Base-by-base conservation (phyloP, 1,140 invertebrate species). In the Meloidogyne hapla region DNA sequence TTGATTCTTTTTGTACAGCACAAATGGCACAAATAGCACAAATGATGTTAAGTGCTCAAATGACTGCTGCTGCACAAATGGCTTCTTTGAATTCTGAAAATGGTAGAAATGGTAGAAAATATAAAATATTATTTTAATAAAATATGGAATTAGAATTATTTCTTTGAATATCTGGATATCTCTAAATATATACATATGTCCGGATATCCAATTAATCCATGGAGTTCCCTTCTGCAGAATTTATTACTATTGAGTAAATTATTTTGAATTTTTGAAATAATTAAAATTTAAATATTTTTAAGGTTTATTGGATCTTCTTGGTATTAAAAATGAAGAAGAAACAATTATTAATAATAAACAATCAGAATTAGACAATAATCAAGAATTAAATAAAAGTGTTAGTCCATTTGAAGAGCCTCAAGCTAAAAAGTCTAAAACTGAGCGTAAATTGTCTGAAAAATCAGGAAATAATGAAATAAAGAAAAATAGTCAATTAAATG, bases 81-180 rank as follows among this genome's bases (percentile, higher is more conserved):
- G n/a, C 18, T 56, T 56, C 48, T 21, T 56, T 56, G n/a, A 56
- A 56, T 56, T 56, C 48, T 15, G 48, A 56, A 21, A 21, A 56
- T 56, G 48, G 48, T n/a, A 56, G n/a, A 56, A 56, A n/a, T n/a
- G 48, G 48, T 56, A n/a, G n/a, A 56, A 56, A n/a, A n/a, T n/a
- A 56, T n/a, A 56, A n/a, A n/a, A 56, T n/a, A 18, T 48, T 48
- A 48, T 18, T 48, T 48, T 18, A 48, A 48, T 3, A 15, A 48
- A 18, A 18, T 48, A 15, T 48, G 15, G 18, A 18, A 48, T 48
- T 33, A 1, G 4, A 48, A 48, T 48, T 48, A 18, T 18, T 18
- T n/a, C n/a, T n/a, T n/a, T n/a, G n/a, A n/a, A n/a, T n/a, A n/a
- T n/a, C n/a, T n/a, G n/a, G n/a, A n/a, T n/a, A n/a, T n/a, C n/a